phyloP scores from a whole-genome alignment of 2,888 invertebrate genomes.

The Pegoplata infirma region DNA sequence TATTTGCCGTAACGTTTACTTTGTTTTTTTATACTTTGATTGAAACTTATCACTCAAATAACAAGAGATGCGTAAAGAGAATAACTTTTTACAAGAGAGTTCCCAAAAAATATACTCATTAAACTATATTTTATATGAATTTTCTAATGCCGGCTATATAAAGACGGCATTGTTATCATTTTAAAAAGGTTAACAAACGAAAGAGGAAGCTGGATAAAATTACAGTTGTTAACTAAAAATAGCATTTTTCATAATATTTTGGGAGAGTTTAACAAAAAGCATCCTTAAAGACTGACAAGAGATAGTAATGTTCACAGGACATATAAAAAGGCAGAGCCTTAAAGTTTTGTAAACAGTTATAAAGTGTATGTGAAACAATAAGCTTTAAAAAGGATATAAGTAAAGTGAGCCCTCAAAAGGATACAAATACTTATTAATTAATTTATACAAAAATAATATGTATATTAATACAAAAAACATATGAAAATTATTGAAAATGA shows the following conservation, averaged over 20 bases:
- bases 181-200: constrained; percentile 5
- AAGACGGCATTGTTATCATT: constrained; percentile 8
- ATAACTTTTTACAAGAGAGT: constrained; percentile 4
- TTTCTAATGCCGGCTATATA: constrained; percentile 34
- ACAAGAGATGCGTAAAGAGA: constrained; percentile 26
- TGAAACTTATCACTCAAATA: background rate
- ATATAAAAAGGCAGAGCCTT: constrained; percentile 41
- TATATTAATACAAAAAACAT: background rate
- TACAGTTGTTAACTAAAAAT: constrained; percentile 1
- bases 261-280: constrained; percentile 30
- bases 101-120: background rate
- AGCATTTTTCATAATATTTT: constrained; percentile 1
- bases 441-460: background rate
- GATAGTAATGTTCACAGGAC: constrained; percentile 8
- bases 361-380: constrained; percentile 30
- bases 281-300: constrained; percentile 18
- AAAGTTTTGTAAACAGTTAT: constrained; percentile 43
- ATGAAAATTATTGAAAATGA: too few relatives aligned
- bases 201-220: constrained; percentile 42
- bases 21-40: background rate
- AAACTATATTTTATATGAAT: background rate
- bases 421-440: background rate
- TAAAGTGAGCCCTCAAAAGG: background rate
- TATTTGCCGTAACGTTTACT: too few relatives aligned
- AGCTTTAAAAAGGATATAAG: background rate